Evolutionary conservation across 2,113 vertebrate genomes (phyloP).

Genomic region (Carassius carassius): DNA sequence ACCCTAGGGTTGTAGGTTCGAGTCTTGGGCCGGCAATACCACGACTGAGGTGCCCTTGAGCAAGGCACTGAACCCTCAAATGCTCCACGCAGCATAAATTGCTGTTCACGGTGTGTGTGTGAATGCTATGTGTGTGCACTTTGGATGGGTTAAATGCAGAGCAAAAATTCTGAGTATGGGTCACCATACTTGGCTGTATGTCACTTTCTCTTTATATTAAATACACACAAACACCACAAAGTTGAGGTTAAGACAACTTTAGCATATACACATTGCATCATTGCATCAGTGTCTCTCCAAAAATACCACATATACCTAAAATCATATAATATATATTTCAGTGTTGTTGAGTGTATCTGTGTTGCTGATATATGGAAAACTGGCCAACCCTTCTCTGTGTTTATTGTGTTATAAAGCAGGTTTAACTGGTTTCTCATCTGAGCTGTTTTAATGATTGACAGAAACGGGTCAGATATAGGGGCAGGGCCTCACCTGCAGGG

Average conservation of each 20-base stretch:
- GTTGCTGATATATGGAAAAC: slow-evolving; percentile 15
- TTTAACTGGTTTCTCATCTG: slow-evolving; percentile 18
- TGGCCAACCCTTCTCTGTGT: slow-evolving; percentile 15
- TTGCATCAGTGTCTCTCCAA: background rate
- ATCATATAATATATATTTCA: background rate
- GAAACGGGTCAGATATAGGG: background rate
- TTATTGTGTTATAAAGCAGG: background rate
- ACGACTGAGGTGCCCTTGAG: too few relatives aligned
- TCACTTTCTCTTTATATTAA: background rate
- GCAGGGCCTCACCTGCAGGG: background rate
- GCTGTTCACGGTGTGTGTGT: too few relatives aligned
- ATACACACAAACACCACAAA: slow-evolving; percentile 12
- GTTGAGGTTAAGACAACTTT: background rate
- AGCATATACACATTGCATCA: background rate
- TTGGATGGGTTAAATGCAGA: too few relatives aligned
- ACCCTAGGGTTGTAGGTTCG: too few relatives aligned
- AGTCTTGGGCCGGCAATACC: too few relatives aligned
- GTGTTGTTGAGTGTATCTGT: background rate
- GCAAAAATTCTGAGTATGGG: too few relatives aligned
- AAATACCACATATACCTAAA: background rate
- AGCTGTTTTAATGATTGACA: slow-evolving; percentile 28
- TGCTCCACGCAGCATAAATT: too few relatives aligned
- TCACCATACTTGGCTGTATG: too few relatives aligned
- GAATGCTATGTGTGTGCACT: too few relatives aligned
- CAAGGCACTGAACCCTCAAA: too few relatives aligned